Evolutionary conservation across 2,888 invertebrate species (phyloP).

Genomic region (Rutpela maculata): DNA sequence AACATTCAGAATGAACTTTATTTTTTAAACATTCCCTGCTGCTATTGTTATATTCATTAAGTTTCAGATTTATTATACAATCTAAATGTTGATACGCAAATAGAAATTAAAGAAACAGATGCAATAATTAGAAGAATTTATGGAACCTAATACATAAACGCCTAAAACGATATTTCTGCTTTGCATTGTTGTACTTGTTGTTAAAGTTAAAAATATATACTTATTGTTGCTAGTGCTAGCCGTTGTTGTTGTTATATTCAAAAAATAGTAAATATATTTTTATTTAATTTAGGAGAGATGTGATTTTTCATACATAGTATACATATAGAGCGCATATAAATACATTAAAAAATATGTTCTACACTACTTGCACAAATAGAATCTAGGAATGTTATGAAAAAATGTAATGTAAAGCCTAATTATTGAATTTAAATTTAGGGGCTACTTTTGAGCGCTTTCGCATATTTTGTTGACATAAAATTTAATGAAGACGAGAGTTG

Average conservation of each 20-base stretch:
- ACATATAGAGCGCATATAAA: constrained; percentile 49
- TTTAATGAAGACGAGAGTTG: background rate
- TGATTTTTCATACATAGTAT: constrained; percentile 65
- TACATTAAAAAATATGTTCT: constrained; percentile 50
- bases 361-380: constrained; percentile 60
- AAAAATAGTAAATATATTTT: constrained; percentile 68
- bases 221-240: constrained; percentile 73
- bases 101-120: constrained; percentile 41
- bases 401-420: constrained; percentile 43
- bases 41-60: background rate
- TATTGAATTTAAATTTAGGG: background rate
- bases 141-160: constrained; percentile 33
- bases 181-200: constrained; percentile 73
- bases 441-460: constrained; percentile 1
- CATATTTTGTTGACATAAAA: background rate
- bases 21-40: no score
- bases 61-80: background rate
- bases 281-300: constrained; percentile 64
- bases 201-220: constrained; percentile 72
- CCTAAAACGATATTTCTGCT: constrained; percentile 62
- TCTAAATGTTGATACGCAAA: background rate
- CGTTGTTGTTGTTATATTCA: constrained; percentile 72
- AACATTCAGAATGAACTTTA: no score
- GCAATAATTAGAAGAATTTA: constrained; percentile 53
- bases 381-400: constrained; percentile 45